Percentiles rank a stretch among this genome's conserved stretches.
phyloP scores from a whole-genome alignment of 2,888 invertebrate species.

The Aproaerema taeniolella region DNA sequence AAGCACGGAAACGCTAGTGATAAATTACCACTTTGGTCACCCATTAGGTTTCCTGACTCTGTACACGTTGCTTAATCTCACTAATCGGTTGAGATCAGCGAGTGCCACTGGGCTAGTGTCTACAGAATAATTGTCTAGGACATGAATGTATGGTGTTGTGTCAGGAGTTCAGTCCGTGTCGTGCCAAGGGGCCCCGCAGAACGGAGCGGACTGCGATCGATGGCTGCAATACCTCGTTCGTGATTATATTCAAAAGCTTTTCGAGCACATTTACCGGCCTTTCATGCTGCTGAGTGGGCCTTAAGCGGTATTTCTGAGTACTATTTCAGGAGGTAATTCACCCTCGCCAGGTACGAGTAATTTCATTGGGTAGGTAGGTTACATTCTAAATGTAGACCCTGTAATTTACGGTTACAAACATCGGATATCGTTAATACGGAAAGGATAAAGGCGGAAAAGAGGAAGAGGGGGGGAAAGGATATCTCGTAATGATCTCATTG shows the following conservation, averaged over 20 bases:
- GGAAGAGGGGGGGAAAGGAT: too few species aligned
- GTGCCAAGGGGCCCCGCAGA: constrained; percentile 2
- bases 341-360: too few species aligned
- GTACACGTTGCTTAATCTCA: too few species aligned
- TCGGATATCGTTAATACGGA: constrained; percentile 11
- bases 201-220: constrained; percentile 14
- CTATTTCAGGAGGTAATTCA: constrained; percentile 7
- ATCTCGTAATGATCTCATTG: constrained; percentile 15
- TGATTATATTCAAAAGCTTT: constrained; percentile 11
- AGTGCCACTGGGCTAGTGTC: too few species aligned
- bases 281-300: constrained; percentile 9
- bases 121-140: constrained; percentile 1
- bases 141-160: background rate
- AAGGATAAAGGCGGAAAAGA: background rate
- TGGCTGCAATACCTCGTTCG: constrained; percentile 10
- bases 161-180: background rate
- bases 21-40: too few species aligned
- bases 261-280: constrained; percentile 9
- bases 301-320: constrained; percentile 6
- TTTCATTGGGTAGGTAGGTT: too few species aligned
- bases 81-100: too few species aligned
- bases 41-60: too few species aligned
- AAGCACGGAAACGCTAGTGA: too few species aligned
- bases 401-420: constrained; percentile 7
- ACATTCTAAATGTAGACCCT: background rate